Base-by-base conservation (phyloP, 2,113 vertebrate genomes). In the Laterallus jamaicensis region DNA sequence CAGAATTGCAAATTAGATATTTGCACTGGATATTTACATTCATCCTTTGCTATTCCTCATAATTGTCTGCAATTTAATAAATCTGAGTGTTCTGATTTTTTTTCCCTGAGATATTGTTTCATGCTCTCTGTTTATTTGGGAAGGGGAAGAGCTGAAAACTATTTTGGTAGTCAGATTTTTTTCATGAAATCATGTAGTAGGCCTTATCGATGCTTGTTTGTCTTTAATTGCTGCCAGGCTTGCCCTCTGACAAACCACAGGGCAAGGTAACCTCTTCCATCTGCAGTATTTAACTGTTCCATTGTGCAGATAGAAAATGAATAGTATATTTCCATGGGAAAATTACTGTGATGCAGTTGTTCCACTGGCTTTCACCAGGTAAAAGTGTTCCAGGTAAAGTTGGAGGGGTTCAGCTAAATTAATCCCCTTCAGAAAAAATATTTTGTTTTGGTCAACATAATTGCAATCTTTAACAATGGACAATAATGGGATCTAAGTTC, bases 351-450 rank as follows among this genome's bases (percentile, higher is more conserved):
- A 74, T 56, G 19, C 6, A 37, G 29, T 52, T 80, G 52, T 81
- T 80, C 22, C 35, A 59, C 4, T 4, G 13, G 59, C 12, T 75
- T 74, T 91, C 66, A 89, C 16, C 15, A n/a, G 6, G 39, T 39
- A 39, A 39, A 39, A 39, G 13, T 56, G 22, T 54, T 93, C 85
- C 31, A 80, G 49, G 19, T 15, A 37, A 21, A 81, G 26, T 24
- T 0, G 0, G 10, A 76, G 7, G 1, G 4, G 9, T 68, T 86
- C 42, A n/a, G 15, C 8, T 67, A 77, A 20, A 77, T 67, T 74
- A 88, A 80, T 55, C 5, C 17, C 17, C 15, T 77, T 88, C 15
- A 74, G 37, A 88, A 78, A 88, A 78, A 83, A 16, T 18, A 2
- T 49, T 47, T n/a, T 31, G 5, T 17, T 73, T 86, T 68, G 40